Conservation (phyloP, 2,113 vertebrate genomes). For the Chrysochloris asiatica region DNA sequence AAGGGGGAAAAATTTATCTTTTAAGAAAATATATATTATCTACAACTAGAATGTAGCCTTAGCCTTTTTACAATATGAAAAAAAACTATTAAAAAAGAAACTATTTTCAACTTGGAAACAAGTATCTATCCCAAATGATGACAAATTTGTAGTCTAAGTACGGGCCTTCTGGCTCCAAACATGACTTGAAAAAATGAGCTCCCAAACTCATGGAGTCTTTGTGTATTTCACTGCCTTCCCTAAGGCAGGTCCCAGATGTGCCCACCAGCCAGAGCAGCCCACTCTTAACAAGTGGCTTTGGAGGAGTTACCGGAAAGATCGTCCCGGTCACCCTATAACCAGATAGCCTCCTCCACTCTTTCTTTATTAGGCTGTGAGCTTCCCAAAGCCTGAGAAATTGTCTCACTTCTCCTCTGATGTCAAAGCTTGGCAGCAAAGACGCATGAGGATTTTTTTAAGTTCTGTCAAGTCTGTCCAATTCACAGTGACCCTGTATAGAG, state of each 20-base stretch:
- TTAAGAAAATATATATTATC: too few species aligned
- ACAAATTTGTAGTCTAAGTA: background rate
- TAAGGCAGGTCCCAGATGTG: too few species aligned
- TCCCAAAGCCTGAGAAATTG: background rate
- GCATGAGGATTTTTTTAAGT: too few species aligned
- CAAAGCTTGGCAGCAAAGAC: background rate
- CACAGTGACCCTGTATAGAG: too few species aligned
- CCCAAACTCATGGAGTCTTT: too few species aligned
- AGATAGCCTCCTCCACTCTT: background rate
- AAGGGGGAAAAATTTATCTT: too few species aligned
- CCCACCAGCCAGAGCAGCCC: background rate
- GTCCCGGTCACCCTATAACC: background rate
- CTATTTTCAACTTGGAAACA: conserved; percentile 1
- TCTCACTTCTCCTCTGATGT: background rate
- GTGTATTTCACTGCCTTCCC: too few species aligned
- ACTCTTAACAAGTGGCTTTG: background rate
- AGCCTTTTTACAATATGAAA: background rate
- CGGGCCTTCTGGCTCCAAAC: accelerated
- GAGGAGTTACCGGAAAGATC: background rate
- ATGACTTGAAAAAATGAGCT: background rate
- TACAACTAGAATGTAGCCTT: background rate
- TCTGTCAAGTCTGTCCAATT: too few species aligned
- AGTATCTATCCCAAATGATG: background rate
- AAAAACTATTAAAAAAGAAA: background rate
- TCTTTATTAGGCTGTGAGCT: background rate